phyloP scores from a whole-genome alignment of 2,113 vertebrate species.

The Leptobrachium leishanense region DNA sequence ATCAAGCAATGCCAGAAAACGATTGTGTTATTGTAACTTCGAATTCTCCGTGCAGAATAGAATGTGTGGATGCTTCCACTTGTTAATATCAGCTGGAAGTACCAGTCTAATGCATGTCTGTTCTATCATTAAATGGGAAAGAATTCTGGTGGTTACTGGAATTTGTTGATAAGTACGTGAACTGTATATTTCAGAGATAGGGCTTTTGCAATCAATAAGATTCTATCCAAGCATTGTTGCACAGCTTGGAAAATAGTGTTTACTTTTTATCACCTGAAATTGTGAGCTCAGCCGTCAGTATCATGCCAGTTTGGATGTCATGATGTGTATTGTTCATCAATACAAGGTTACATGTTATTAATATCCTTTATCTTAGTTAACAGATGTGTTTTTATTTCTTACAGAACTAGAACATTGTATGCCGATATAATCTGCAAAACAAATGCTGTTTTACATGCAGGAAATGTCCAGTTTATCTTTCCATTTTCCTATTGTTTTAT shows the following conservation, averaged over 20 bases:
- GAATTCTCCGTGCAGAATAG: slow-evolving; percentile 28
- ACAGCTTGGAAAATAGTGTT: not conserved
- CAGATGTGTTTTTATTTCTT: no score
- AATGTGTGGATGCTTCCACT: slow-evolving; percentile 42
- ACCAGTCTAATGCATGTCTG: slow-evolving; percentile 37
- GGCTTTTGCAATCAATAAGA: slow-evolving; percentile 11
- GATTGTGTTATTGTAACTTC: slow-evolving; percentile 24
- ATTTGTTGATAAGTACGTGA: slow-evolving; percentile 59
- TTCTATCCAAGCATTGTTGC: slow-evolving; percentile 21
- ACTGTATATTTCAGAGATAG: slow-evolving; percentile 48
- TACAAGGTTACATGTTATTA: no score
- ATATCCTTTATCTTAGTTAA: no score
- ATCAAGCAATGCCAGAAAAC: not conserved
- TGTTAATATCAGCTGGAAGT: slow-evolving; percentile 48
- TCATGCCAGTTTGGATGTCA: not conserved
- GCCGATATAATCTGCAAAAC: no score
- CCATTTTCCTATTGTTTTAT: no score
- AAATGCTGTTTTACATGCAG: no score
- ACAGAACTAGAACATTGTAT: no score
- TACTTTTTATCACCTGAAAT: slow-evolving; percentile 1
- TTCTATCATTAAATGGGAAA: slow-evolving; percentile 51
- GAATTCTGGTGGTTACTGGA: slow-evolving; percentile 49
- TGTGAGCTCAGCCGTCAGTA: not conserved
- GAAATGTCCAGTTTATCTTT: no score
- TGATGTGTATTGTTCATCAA: no score